A percentile compares a stretch with the other conserved stretches of the same genome.
These are phyloP conservation scores for Periophthalmodon schlosseri DNA, from an alignment of 2,113 vertebrate genomes.

Conservation along the genomic window DNA sequence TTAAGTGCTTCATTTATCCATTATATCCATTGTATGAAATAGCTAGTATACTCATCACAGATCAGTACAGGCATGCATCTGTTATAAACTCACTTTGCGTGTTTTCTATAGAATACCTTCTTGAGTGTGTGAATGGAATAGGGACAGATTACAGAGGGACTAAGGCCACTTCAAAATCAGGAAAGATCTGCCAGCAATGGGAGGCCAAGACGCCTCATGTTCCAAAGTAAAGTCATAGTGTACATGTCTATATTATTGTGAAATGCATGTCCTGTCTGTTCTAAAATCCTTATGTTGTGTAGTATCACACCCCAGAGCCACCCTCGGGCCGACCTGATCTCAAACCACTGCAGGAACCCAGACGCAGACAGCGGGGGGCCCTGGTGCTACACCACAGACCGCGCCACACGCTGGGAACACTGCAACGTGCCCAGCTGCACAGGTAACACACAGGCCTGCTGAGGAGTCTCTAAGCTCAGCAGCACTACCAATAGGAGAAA, in stretches of 20 bases:
- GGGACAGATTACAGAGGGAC: constrained; percentile 76
- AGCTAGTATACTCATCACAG: background rate
- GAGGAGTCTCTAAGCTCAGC: background rate
- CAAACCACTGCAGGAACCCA: constrained; percentile 82
- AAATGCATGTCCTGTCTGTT: background rate
- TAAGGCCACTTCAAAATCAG: constrained; percentile 69
- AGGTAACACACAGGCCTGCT: constrained; percentile 48
- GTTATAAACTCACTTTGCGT: background rate
- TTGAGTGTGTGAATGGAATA: constrained; percentile 74
- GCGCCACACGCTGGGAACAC: constrained; percentile 73
- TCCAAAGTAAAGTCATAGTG: constrained; percentile 64
- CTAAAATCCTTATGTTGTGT: background rate
- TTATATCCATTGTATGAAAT: background rate
- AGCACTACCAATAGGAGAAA: background rate
- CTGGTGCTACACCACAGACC: constrained; percentile 81
- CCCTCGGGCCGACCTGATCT: constrained; percentile 72
- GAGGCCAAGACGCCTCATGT: constrained; percentile 55
- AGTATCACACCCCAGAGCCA: constrained; percentile 63
- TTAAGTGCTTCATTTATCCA: background rate
- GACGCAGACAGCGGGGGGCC: constrained; percentile 71
- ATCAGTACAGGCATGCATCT: background rate
- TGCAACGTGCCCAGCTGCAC: constrained; percentile 72
- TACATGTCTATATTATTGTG: background rate
- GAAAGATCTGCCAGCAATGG: constrained; percentile 74
- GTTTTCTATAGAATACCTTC: constrained; percentile 67